Base-by-base conservation (phyloP, 1,140 invertebrate genomes). In the Calephelis nemesis region DNA sequence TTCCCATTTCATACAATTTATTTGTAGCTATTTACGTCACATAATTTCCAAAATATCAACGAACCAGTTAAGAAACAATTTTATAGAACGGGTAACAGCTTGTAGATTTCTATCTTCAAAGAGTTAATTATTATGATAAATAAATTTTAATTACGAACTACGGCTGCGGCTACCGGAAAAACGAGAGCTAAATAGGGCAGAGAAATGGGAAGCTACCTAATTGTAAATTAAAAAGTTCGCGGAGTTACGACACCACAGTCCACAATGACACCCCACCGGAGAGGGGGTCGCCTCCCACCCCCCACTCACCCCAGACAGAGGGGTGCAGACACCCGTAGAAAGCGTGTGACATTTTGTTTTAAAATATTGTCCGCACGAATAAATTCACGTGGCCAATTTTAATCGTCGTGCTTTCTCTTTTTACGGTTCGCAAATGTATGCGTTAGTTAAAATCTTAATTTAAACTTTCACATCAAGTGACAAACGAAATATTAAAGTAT, bases 141-240 rank as follows among this genome's bases (percentile, higher is more conserved):
- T 88, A 88, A 88, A 88, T 88, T 90, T 88, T 87, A 87, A 89
- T 90, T 88, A 88, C 77, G 75, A 82, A 81, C 83, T 77, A 80
- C 78, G 78, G 75, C 78, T 79, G 74, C 78, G 81, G 83, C 81
- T 80, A 82, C 82, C 83, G 85, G 85, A 85, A 87, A 88, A 91
- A 90, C 78, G 81, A 83, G 81, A 87, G 87, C 86, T 91, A 91
- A 91, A 91, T 91, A 91, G 88, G 87, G 78, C 88, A 91, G 86
- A 90, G 88, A 91, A 91, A 90, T 91, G 88, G 82, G 86, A 91
- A 88, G 86, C 88, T 91, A 90, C 88, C 87, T 91, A 91, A 91
- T 91, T 90, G 88, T 91, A 91, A 91, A 91, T 91, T 91, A 91
- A 91, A 91, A 91, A 91, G 88, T 91, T 91, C 86, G 88, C 84